Conservation (phyloP, 2,797 vertebrate species). For the Sebastolobus altivelis region DNA sequence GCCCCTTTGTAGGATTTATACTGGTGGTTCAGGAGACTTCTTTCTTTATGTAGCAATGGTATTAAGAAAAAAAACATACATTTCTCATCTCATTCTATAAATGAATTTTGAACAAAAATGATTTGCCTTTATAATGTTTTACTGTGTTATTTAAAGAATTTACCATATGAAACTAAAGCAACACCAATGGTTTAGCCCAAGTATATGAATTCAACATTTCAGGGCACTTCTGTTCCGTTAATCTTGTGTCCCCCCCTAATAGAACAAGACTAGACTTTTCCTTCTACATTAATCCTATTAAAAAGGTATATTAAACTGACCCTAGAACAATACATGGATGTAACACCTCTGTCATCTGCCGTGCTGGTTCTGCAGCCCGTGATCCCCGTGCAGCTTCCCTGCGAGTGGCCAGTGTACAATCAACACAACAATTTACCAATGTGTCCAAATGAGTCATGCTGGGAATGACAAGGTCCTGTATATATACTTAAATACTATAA, state of each 20-base stretch:
- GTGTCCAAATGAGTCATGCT: slow-evolving; percentile 93
- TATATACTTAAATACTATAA: slow-evolving; percentile 90
- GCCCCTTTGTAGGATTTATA: slow-evolving; percentile 45
- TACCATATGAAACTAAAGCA: slow-evolving; percentile 58
- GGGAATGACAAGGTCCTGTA: slow-evolving; percentile 95
- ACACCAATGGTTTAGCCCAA: slow-evolving; percentile 57
- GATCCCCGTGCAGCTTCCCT: slow-evolving; percentile 65
- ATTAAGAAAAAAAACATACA: slow-evolving; percentile 48
- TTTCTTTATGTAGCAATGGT: slow-evolving; percentile 77
- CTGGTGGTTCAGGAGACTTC: slow-evolving; percentile 57
- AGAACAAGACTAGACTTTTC: slow-evolving; percentile 45
- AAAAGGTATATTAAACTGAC: slow-evolving; percentile 53
- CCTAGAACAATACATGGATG: slow-evolving; percentile 62
- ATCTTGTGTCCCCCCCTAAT: slow-evolving; percentile 42
- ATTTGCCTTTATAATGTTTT: slow-evolving; percentile 61
- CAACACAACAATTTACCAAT: slow-evolving; percentile 82
- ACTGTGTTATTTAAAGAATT: slow-evolving; percentile 58
- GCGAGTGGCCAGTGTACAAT: slow-evolving; percentile 86
- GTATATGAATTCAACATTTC: slow-evolving; percentile 59
- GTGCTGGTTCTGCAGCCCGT: slow-evolving; percentile 54
- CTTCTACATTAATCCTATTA: slow-evolving; percentile 50
- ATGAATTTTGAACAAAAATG: slow-evolving; percentile 56
- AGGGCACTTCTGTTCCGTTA: slow-evolving; percentile 49
- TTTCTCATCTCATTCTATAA: slow-evolving; percentile 60
- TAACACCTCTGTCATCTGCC: slow-evolving; percentile 62